Base-by-base conservation (phyloP, 2,113 vertebrate species). In the Rhinogobius similis region DNA sequence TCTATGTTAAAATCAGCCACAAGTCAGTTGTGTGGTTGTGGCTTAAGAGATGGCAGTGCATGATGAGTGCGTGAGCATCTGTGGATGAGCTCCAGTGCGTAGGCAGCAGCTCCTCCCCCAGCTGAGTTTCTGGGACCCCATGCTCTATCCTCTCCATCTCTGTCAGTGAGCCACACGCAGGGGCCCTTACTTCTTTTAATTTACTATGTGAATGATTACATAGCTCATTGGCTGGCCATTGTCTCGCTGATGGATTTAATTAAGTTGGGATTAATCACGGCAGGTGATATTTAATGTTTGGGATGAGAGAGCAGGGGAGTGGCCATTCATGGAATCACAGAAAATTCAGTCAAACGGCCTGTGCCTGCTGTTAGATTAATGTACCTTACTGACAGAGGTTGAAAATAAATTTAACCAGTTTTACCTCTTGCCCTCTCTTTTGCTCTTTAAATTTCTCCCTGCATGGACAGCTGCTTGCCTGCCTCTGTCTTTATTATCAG, bases 241-340 rank as follows among this genome's bases (percentile, higher is more conserved):
- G 96, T 98, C 94, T 96, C 93, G 91, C 92, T 95, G 96, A 96
- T 97, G 93, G 95, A 95, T 98, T 97, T 97, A 96, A 98, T 99
- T 99, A 99, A 96, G 95, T 97, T 96, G 92, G 94, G 97, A 99
- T 99, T 98, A 98, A 98, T 97, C 96, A 96, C 89, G 86, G 91
- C 93, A 93, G 95, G 94, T 95, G 95, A 96, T 97, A 95, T 97
- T 97, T 98, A 97, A 97, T 96, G 95, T 94, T 96, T 92, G 92
- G 92, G 86, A 82, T 91, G 84, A 87, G 83, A 39, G 85, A 76
- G 79, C 86, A 79, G 78, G 62, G 77, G 75, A 92, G 95, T 89
- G 91, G 53, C 72, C 72, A n/a, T 62, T 67, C 64, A 68, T 29
- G 56, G 52, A 81, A 52, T 65, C 68, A 29, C 58, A 92, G 62